Conservation (phyloP, 2,797 vertebrate genomes). For the Mus minutoides region DNA sequence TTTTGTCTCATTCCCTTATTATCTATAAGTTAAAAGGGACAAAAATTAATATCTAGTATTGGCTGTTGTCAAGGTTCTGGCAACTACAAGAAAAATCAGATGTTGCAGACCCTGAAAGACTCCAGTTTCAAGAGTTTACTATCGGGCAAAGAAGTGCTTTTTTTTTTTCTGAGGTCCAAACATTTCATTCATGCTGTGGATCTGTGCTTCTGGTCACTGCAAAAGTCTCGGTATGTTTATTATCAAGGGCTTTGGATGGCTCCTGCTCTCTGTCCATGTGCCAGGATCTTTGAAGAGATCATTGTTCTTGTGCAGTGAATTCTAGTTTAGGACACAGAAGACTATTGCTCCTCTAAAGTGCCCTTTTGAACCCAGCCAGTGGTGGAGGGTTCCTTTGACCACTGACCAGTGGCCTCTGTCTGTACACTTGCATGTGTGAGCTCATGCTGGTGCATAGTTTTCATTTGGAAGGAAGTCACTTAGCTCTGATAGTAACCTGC, state of each 20-base stretch:
- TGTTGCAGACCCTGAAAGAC: not conserved
- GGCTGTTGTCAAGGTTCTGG: not conserved
- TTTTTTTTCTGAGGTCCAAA: constrained; percentile 52
- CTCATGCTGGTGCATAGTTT: not conserved
- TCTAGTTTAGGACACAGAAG: constrained; percentile 57
- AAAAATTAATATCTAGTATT: not conserved
- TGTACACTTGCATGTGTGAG: not conserved
- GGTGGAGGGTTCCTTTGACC: not conserved
- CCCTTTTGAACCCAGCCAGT: not conserved
- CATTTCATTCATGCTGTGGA: constrained; percentile 40
- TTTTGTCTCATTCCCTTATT: not conserved
- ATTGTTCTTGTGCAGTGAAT: constrained; percentile 79
- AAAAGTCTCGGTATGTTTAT: constrained; percentile 54
- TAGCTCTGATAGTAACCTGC: not conserved
- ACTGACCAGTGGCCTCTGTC: not conserved
- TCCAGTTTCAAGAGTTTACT: constrained; percentile 37
- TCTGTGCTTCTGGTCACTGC: constrained; percentile 41
- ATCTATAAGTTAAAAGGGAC: not conserved
- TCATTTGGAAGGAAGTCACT: not conserved
- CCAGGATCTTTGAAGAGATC: constrained; percentile 72
- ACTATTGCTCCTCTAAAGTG: constrained; percentile 39
- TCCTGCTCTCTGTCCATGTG: constrained; percentile 59
- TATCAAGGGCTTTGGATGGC: constrained; percentile 72
- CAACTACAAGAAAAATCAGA: not conserved
- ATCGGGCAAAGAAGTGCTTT: not conserved